Evolutionary conservation across 2,888 invertebrate species (phyloP).

Genomic region (Girardia tigrina): DNA sequence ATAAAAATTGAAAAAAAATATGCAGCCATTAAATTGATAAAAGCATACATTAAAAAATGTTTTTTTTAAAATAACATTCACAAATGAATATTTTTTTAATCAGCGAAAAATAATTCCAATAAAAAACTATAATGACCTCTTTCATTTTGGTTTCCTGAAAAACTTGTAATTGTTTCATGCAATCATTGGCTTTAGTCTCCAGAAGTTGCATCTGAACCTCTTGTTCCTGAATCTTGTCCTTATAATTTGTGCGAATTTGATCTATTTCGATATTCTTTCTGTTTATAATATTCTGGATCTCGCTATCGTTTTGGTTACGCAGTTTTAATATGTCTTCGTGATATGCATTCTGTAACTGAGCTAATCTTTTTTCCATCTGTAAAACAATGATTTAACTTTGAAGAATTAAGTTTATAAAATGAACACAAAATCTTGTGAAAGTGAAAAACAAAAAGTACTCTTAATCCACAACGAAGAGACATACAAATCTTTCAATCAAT

Average conservation of each 20-base stretch:
- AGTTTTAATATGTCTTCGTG: constrained; percentile 8
- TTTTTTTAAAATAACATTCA: too few species aligned
- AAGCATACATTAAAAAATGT: too few species aligned
- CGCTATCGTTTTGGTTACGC: background rate
- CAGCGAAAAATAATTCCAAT: too few species aligned
- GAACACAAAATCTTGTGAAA: too few species aligned
- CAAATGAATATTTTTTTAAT: too few species aligned
- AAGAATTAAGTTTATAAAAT: too few species aligned
- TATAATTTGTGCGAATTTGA: background rate
- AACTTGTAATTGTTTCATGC: background rate
- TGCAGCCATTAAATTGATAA: too few species aligned
- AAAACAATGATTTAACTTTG: too few species aligned
- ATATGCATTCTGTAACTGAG: constrained; percentile 13
- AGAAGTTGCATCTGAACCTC: background rate
- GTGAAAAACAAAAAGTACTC: too few species aligned
- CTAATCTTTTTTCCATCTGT: constrained; percentile 19
- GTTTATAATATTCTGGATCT: background rate
- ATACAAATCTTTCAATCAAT: too few species aligned
- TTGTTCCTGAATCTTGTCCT: constrained; percentile 8
- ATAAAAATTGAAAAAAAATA: too few species aligned
- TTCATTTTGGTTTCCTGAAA: constrained; percentile 3
- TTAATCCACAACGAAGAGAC: too few species aligned
- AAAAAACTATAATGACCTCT: background rate
- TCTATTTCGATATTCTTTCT: background rate
- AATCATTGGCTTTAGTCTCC: constrained; percentile 12